phyloP scores from a whole-genome alignment of 92 coral and sea anemone species.

The Epizoanthus stellaris region DNA sequence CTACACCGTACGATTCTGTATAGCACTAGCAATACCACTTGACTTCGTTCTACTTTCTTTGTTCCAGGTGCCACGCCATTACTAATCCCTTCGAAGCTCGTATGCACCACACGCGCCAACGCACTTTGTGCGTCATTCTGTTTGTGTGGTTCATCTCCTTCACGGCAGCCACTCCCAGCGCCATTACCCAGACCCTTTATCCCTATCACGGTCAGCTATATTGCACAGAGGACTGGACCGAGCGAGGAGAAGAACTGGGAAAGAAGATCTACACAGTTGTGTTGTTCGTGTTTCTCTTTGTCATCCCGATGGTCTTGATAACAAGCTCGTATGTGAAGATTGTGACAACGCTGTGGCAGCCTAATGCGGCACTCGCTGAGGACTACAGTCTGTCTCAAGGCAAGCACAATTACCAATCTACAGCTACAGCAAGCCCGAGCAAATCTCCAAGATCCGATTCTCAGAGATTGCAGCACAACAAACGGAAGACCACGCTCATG shows the following conservation, averaged over 20 bases:
- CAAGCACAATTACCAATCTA: neutral
- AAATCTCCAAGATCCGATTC: conserved; percentile 9
- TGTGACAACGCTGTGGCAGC: conserved; percentile 66
- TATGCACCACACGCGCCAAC: conserved; percentile 60
- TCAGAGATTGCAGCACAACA: conserved; percentile 39
- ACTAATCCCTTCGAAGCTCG: conserved; percentile 81
- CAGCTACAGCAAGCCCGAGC: neutral
- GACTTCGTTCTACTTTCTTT: neutral
- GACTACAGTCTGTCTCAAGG: conserved; percentile 15
- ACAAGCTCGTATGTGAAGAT: conserved; percentile 66
- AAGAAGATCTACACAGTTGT: conserved; percentile 62
- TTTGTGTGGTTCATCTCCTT: conserved; percentile 75
- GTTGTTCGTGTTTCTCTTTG: conserved; percentile 72
- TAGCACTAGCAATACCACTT: too few species aligned
- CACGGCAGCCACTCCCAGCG: conserved; percentile 72
- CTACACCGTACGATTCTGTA: neutral
- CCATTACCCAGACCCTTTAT: conserved; percentile 35
- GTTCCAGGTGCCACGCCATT: conserved; percentile 80
- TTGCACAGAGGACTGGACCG: conserved; percentile 63
- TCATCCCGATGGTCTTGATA: conserved; percentile 76
- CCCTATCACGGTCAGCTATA: neutral
- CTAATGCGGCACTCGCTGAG: conserved; percentile 52
- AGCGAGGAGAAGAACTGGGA: conserved; percentile 52
- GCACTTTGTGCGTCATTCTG: conserved; percentile 56
- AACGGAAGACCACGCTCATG: conserved; percentile 92